These are phyloP conservation scores for Threskiornis aethiopicus DNA, from an alignment of 2,797 vertebrate genomes.

Conservation along the genomic window DNA sequence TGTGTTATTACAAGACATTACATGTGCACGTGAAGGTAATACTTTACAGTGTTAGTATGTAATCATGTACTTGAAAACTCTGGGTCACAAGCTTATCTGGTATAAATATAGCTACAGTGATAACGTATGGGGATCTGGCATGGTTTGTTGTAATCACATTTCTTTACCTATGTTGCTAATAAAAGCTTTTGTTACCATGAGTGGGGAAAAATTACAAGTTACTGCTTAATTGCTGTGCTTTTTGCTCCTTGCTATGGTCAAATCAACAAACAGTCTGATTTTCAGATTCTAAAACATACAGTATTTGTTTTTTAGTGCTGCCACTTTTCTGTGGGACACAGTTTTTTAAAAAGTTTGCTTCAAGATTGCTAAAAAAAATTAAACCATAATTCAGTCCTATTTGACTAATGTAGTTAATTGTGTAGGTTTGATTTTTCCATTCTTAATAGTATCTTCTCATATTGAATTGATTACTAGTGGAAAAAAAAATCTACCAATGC, in stretches of 20 bases:
- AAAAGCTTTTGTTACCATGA: constrained; percentile 45
- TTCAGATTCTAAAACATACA: background rate
- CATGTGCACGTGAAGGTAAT: background rate
- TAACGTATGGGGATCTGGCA: constrained; percentile 27
- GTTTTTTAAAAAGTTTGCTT: background rate
- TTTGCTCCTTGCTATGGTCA: background rate
- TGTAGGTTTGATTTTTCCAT: background rate
- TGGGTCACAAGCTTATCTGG: constrained; percentile 26
- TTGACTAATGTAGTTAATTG: background rate
- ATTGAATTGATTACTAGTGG: background rate
- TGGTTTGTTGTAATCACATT: constrained; percentile 29
- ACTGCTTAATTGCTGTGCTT: background rate
- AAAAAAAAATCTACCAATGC: background rate
- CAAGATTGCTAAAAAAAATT: background rate
- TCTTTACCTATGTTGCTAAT: constrained; percentile 62
- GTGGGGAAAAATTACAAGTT: constrained; percentile 9
- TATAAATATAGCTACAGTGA: constrained; percentile 57
- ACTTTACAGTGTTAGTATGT: constrained; percentile 19
- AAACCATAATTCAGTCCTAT: background rate
- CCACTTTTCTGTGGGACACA: background rate
- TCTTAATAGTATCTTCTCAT: background rate
- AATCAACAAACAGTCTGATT: background rate
- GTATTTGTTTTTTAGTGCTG: background rate
- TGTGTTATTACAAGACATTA: background rate
- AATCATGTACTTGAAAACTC: constrained; percentile 40